Evolutionary conservation across 2,797 vertebrate genomes (phyloP).

Genomic region (Bryconaethiops microstoma): DNA sequence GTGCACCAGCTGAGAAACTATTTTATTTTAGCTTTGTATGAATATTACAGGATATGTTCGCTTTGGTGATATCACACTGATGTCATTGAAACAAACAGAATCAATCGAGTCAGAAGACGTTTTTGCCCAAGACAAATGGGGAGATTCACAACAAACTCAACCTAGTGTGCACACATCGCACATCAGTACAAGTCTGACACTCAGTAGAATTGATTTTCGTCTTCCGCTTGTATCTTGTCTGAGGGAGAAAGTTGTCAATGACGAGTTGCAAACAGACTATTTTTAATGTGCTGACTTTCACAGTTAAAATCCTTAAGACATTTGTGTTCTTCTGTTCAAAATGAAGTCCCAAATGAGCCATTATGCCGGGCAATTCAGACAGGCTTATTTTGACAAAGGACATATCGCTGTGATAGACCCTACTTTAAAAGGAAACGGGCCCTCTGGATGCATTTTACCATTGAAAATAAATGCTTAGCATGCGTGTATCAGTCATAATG

Average conservation of each 20-base stretch:
- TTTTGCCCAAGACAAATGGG: constrained; percentile 8
- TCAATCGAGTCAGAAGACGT: constrained; percentile 8
- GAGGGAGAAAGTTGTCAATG: constrained; percentile 40
- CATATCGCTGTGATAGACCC: constrained; percentile 55
- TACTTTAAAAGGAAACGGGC: constrained; percentile 54
- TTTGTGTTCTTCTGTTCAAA: constrained; percentile 6
- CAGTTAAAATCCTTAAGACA: constrained; percentile 18
- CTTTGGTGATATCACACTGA: background rate
- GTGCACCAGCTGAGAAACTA: background rate
- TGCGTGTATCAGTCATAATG: constrained; percentile 52
- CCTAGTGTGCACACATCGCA: constrained; percentile 22
- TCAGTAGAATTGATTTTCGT: constrained; percentile 49
- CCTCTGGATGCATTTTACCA: constrained; percentile 59
- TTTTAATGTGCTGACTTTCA: constrained; percentile 27
- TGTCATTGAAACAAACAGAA: constrained; percentile 13
- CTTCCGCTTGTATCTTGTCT: constrained; percentile 9
- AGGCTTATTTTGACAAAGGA: background rate
- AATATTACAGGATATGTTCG: background rate
- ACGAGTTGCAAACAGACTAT: constrained; percentile 23
- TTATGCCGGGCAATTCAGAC: constrained; percentile 13
- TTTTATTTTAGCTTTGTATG: background rate
- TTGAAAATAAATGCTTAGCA: constrained; percentile 45
- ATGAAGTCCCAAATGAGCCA: constrained; percentile 7
- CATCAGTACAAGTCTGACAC: constrained; percentile 26
- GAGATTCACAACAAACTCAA: constrained; percentile 35